A percentile compares a stretch with the other conserved stretches of the same genome.
Conservation (phyloP, 2,888 invertebrate species). For the Beris chalybata region DNA sequence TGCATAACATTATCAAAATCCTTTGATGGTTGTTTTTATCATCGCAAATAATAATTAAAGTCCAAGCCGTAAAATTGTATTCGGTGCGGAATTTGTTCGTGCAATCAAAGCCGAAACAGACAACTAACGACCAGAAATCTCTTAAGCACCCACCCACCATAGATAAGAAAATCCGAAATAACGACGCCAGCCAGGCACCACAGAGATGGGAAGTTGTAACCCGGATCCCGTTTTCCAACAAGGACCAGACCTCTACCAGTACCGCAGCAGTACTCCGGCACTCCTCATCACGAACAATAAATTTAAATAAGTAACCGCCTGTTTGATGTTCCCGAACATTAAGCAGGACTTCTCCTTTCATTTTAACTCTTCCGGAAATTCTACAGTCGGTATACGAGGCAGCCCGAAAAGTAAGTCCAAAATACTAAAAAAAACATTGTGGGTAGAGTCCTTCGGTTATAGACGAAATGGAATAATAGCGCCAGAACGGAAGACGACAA, state of each 20-base stretch:
- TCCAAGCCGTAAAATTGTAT: slow-evolving; percentile 32
- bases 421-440: background rate
- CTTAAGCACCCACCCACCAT: slow-evolving; percentile 31
- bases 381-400: background rate
- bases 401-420: slow-evolving; percentile 4
- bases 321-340: slow-evolving; percentile 38
- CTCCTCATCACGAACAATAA: slow-evolving; percentile 34
- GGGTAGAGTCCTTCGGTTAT: background rate
- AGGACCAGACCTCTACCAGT: background rate
- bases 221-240: background rate
- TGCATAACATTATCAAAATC: no score
- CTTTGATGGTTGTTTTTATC: slow-evolving; percentile 28
- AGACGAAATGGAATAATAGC: slow-evolving; percentile 5
- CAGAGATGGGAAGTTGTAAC: background rate
- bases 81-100: slow-evolving; percentile 23
- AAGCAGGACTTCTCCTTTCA: slow-evolving; percentile 37
- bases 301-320: slow-evolving; percentile 40
- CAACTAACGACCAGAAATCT: slow-evolving; percentile 36
- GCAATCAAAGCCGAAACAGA: slow-evolving; percentile 34
- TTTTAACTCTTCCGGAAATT: slow-evolving; percentile 37
- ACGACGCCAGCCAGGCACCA: slow-evolving; percentile 15
- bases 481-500: background rate
- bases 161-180: slow-evolving; percentile 37
- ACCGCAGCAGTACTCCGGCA: background rate
- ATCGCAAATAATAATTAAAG: slow-evolving; percentile 37